Evolutionary conservation across 1,140 invertebrate genomes (phyloP), one percentile per base, ranked within the genome.

Genomic region (Monochamus saltuarius): DNA sequence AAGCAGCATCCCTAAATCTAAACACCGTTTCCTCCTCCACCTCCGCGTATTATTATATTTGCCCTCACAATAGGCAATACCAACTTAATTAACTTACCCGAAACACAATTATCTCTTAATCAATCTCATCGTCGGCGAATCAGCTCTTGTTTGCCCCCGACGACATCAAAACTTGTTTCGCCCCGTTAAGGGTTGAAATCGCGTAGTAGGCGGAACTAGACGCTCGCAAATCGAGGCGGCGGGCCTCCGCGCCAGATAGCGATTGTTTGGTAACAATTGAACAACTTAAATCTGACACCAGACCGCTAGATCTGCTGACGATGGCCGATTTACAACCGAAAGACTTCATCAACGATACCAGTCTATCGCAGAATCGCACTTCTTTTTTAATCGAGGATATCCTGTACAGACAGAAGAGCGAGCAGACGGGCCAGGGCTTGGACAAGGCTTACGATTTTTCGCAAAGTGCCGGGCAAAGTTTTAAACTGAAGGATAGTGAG

Each of bases 371-470:
- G 51, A 72, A 69, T 38, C 78, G 81, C 62, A 88, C 87, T 1
- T 88, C 89, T 10, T 89, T 91, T 75, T 79, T 92, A 59, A 90
- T 93, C 65, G 87, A 92, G 67, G 90, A 92, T 67, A 92, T 92
- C 55, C 76, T 92, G 1, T 88, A 87, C 57, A 80, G 88, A 39
- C 81, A 84, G 13, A 83, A 81, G 77, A 78, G 68, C 53, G 81
- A 76, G 43, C 71, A 68, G 16, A 40, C 43, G 34, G 9, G 36
- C 34, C 8, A 46, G 22, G 6, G 22, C 6, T 29, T 29, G 22
- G 22, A 29, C 22, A 29, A 29, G 22, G 22, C 22, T 6, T 29
- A 29, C 22, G 34, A 55, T 42, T 59, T 42, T 38, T 16, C n/a
- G 35, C 7, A 38, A 46, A n/a, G 17, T 14, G 19, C 34, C 40